Evolutionary conservation across 2,888 invertebrate species (phyloP), one percentile per base, ranked within the genome.

Genomic region (Drosophila anceps): DNA sequence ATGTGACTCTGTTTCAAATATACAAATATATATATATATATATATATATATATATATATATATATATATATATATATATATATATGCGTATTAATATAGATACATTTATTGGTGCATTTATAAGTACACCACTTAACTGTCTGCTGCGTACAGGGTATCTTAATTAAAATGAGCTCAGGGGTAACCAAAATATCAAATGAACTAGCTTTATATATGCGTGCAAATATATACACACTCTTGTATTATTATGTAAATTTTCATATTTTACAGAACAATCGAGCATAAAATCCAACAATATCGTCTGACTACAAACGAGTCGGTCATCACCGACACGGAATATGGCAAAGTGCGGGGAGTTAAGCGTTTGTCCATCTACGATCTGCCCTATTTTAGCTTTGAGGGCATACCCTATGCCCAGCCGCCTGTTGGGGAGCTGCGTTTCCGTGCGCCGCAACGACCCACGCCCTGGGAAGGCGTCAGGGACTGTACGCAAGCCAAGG

Each of bases 381-480:
- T 88, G 59, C 74, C 91, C 35, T 93, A 91, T 69, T 91, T 85
- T 31, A 92, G 92, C 58, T 93, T 93, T 53, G 93, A 93, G 83
- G 92, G 91, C 35, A 91, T 93, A 58, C 93, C 93, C 20, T 93
- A 92, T 78, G 93, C 92, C 13, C 91, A 92, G 81, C 93, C 93
- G n/a, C 93, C 93, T 1, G 62, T 92, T 18, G 92, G 91, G 4
- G 91, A 92, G 73, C 62, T 93, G 50, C 80, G 93, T 44, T 92
- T 92, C 65, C 90, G 90, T 92, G 93, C 94, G 43, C 94, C 94
- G 0, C 91, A 92, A 63, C 91, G 93, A 12, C 92, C 92, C 4
- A 88, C 84, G 9, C 86, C 92, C 46, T 94, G 94, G 94, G 82
- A 81, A 13, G 93, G 92, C 7, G 70, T 93, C 1, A 79, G 91